A percentile compares a stretch with the other conserved stretches of the same genome.
Conservation (phyloP, 2,113 vertebrate species). For the Shinisaurus crocodilurus region DNA sequence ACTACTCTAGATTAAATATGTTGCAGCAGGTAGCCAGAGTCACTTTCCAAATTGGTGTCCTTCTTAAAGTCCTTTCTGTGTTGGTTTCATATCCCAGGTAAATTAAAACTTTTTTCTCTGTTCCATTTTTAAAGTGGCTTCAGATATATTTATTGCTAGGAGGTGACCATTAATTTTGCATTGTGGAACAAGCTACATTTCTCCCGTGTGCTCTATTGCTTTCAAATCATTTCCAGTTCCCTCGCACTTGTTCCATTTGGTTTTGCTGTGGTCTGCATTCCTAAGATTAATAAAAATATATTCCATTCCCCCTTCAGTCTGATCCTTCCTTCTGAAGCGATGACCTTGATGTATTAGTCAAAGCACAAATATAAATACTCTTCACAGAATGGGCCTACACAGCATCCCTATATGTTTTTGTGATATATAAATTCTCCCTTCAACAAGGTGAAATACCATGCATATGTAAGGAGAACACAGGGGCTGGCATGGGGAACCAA, state of each 20-base stretch:
- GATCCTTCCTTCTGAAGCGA: slow-evolving; percentile 30
- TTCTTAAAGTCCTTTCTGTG: background rate
- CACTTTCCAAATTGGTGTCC: background rate
- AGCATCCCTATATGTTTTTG: slow-evolving; percentile 8
- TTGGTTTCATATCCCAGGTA: background rate
- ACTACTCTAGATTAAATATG: background rate
- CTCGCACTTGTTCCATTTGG: background rate
- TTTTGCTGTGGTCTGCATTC: slow-evolving; percentile 34
- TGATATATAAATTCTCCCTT: slow-evolving; percentile 10
- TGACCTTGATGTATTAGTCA: slow-evolving; percentile 32
- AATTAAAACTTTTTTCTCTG: background rate
- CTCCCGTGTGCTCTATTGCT: background rate
- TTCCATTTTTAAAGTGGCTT: slow-evolving; percentile 1
- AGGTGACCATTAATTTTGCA: slow-evolving; percentile 40
- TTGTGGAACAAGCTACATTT: slow-evolving; percentile 3
- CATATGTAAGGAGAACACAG: background rate
- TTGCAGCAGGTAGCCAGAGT: background rate
- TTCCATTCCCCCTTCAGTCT: slow-evolving; percentile 18
- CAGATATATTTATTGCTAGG: slow-evolving; percentile 10
- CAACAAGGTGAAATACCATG: background rate
- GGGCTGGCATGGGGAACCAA: background rate
- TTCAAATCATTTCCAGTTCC: slow-evolving; percentile 2
- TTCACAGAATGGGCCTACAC: slow-evolving; percentile 27
- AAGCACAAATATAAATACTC: slow-evolving; percentile 21
- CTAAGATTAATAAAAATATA: slow-evolving; percentile 43